Conservation (phyloP, 2,888 invertebrate genomes). For the Tinea trinotella region DNA sequence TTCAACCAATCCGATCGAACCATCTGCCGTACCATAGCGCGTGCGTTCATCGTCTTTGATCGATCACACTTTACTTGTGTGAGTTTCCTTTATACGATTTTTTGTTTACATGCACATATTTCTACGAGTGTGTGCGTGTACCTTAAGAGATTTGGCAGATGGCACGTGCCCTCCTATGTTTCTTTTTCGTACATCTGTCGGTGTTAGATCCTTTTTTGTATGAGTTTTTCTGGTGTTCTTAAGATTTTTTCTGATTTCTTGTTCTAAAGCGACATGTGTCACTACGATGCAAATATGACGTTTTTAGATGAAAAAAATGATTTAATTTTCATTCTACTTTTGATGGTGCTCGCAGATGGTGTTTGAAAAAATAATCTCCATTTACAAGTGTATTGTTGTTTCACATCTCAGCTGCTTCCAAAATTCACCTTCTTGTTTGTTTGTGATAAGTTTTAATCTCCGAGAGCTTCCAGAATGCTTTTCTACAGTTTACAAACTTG, state of each 20-base stretch:
- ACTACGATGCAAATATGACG: constrained; percentile 65
- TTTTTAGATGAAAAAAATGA: constrained; percentile 37
- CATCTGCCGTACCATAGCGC: constrained; percentile 64
- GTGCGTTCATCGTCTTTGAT: constrained; percentile 56
- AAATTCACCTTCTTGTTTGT: constrained; percentile 37
- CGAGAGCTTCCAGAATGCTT: constrained; percentile 6
- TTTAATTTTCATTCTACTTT: constrained; percentile 47
- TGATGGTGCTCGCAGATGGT: constrained; percentile 45
- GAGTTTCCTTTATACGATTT: too few species aligned
- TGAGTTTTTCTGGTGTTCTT: constrained; percentile 43
- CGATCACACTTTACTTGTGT: constrained; percentile 42
- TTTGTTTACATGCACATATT: constrained; percentile 31
- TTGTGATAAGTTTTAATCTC: constrained; percentile 8
- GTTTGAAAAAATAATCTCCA: constrained; percentile 58
- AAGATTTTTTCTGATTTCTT: constrained; percentile 30
- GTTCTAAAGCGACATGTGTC: constrained; percentile 51
- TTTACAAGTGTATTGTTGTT: constrained; percentile 56
- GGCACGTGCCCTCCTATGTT: constrained; percentile 61
- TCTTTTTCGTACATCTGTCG: constrained; percentile 65
- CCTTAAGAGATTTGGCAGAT: constrained; percentile 68
- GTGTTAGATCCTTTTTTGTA: constrained; percentile 45
- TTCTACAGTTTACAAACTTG: neutral
- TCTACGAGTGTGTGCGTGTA: constrained; percentile 41
- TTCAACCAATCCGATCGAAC: constrained; percentile 53
- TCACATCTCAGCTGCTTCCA: constrained; percentile 47